Percentiles rank a stretch among this genome's conserved stretches.
These are phyloP conservation scores for Nyctibius bracteatus DNA, from an alignment of 2,113 vertebrate species.

Conservation along the genomic window DNA sequence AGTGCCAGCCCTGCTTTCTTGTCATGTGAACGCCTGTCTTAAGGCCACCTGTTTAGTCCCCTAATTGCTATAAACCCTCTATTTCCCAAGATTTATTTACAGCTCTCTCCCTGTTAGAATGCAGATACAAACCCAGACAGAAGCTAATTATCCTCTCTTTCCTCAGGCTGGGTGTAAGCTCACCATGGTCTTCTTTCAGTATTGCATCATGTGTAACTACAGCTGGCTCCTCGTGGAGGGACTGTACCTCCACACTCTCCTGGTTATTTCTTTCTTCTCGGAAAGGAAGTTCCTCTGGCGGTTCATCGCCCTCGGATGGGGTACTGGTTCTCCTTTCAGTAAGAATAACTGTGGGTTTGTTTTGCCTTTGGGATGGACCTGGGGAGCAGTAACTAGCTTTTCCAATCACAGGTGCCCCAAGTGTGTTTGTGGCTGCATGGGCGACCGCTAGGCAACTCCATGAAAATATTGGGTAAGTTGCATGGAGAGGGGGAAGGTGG, in stretches of 20 bases:
- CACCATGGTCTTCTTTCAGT: conserved; percentile 90
- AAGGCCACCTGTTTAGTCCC: not conserved
- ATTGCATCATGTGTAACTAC: conserved; percentile 93
- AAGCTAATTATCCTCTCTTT: conserved; percentile 52
- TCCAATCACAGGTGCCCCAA: conserved; percentile 77
- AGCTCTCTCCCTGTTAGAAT: not conserved
- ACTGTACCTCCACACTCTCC: conserved; percentile 89
- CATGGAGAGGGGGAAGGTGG: not conserved
- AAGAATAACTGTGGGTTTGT: not conserved
- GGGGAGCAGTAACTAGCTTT: conserved; percentile 5
- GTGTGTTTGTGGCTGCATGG: conserved; percentile 81
- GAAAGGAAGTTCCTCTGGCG: conserved; percentile 83
- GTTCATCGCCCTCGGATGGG: conserved; percentile 90
- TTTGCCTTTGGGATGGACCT: not conserved
- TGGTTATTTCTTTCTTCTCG: conserved; percentile 88
- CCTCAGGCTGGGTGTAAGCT: conserved; percentile 86
- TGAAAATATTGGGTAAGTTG: conserved; percentile 86
- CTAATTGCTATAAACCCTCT: not conserved
- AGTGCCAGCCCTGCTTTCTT: not conserved
- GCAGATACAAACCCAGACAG: not conserved
- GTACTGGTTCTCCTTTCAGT: conserved; percentile 70
- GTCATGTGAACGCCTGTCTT: not conserved
- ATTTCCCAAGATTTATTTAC: not conserved
- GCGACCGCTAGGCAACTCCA: conserved; percentile 80
- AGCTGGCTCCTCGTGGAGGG: conserved; percentile 94